Evolutionary conservation across 2,113 vertebrate genomes (phyloP), one percentile per base, ranked within the genome.

Genomic region (Puntigrus tetrazona): DNA sequence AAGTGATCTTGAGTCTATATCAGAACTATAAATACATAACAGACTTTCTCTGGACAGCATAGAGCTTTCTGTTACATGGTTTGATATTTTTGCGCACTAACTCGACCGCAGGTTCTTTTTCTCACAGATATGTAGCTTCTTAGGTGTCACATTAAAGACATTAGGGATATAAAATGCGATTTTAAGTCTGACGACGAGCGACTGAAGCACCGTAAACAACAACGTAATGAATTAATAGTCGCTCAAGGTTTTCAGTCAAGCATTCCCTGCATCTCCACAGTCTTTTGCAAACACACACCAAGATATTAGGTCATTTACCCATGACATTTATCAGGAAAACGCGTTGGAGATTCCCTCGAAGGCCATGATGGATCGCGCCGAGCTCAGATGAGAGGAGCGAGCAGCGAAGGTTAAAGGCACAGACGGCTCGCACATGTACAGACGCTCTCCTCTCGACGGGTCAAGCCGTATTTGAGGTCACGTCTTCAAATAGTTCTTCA

Each of bases 331-430:
- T 36, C 27, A n/a, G 57, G 82, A 75, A 75, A 61, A 61, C 36
- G 61, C 2, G 70, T 31, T 34, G 50, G 55, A 73, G 77, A 70
- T 72, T 85, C 84, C 84, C 84, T 80, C 25, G 65, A 85, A 83
- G 18, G 38, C 70, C 18, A 29, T 74, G 41, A 79, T 84, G 43
- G 25, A 84, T 78, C 29, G 45, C 13, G 29, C 47, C 10, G 25
- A 55, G 34, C 67, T 67, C 57, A 80, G 34, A 86, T 72, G 11
- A 78, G 36, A 67, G 6, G 65, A 80, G 77, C 27, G 22, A 55
- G 22, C 45, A 52, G 45, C 22, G 43, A 27, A 83, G 36, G 63
- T 55, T 52, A 55, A 52, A 61, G 20, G 67, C 41, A 79, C 81
- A 78, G 38, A 69, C 69, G 65, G 52, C 27, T 65, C 70, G 50